These are phyloP conservation scores for Sitophilus oryzae DNA, from an alignment of 1,140 invertebrate genomes.

Conservation along the genomic window DNA sequence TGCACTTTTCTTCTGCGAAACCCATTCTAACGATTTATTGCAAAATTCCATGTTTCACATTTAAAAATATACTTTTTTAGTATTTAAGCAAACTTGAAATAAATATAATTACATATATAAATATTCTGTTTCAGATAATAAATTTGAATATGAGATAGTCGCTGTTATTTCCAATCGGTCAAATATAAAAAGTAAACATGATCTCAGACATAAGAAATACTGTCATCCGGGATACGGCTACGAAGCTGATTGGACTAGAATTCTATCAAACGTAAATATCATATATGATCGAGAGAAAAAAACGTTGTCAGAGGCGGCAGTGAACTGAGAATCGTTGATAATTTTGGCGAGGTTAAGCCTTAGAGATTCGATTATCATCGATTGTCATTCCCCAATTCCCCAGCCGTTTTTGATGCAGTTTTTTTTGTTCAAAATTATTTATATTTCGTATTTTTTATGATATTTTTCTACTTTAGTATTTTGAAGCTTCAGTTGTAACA, in stretches of 20 bases:
- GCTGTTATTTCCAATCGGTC: slow-evolving; percentile 60
- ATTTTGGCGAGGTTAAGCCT: too few relatives aligned
- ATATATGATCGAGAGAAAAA: background rate
- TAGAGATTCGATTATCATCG: too few relatives aligned
- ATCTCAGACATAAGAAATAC: slow-evolving; percentile 60
- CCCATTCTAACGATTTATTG: too few relatives aligned
- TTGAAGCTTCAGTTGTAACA: slow-evolving; percentile 63
- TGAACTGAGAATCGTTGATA: too few relatives aligned
- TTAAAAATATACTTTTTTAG: too few relatives aligned
- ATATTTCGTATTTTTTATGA: too few relatives aligned
- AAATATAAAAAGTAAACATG: slow-evolving; percentile 50
- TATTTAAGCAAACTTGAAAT: background rate
- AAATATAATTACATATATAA: background rate
- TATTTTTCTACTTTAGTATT: too few relatives aligned
- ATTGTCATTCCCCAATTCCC: too few relatives aligned
- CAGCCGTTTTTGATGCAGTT: too few relatives aligned
- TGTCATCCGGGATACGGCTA: slow-evolving; percentile 70
- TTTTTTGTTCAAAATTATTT: too few relatives aligned
- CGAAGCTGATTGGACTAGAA: slow-evolving; percentile 59
- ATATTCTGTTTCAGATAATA: slow-evolving; percentile 43
- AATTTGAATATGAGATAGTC: slow-evolving; percentile 60
- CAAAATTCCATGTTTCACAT: too few relatives aligned
- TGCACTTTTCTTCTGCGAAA: too few relatives aligned
- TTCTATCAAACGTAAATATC: slow-evolving; percentile 56
- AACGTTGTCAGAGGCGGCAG: background rate